These are phyloP conservation scores for Bucco capensis DNA, from an alignment of 2,113 vertebrate species.

Conservation along the genomic window DNA sequence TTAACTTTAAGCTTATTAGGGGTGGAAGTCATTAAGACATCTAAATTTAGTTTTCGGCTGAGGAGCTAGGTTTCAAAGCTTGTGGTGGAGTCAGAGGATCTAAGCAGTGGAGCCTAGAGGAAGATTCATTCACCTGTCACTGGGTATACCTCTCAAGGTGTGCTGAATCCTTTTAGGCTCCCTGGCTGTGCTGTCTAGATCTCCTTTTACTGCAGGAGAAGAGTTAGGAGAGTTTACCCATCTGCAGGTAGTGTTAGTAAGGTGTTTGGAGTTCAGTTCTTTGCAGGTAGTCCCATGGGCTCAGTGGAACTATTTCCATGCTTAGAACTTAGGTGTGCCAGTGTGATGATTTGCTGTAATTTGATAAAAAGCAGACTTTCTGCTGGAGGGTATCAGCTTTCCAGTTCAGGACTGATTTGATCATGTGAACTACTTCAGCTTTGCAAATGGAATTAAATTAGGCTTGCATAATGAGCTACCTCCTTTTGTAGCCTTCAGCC, in stretches of 20 bases:
- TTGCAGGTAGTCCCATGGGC: not conserved
- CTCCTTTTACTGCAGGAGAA: not conserved
- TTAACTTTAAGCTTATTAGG: slow-evolving; percentile 17
- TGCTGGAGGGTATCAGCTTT: not conserved
- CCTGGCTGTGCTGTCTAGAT: not conserved
- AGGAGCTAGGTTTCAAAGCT: not conserved
- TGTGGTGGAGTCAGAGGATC: not conserved
- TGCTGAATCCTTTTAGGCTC: not conserved
- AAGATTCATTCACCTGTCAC: not conserved
- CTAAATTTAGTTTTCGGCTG: slow-evolving; percentile 34
- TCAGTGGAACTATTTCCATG: not conserved
- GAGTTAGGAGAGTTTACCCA: not conserved
- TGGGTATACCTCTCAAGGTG: not conserved
- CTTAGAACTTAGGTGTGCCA: not conserved
- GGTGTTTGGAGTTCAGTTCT: not conserved
- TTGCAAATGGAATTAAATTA: slow-evolving; percentile 7
- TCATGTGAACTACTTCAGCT: not conserved
- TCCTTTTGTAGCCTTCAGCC: not conserved
- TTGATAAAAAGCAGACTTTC: not conserved
- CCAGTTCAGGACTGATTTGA: not conserved
- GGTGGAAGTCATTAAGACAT: not conserved
- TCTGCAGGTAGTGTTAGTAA: not conserved
- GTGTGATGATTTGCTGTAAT: not conserved
- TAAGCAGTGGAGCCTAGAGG: not conserved
- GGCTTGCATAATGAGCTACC: not conserved